A percentile compares a stretch with the other conserved stretches of the same genome.
These are phyloP conservation scores for Rhinogobius similis DNA, from an alignment of 2,113 vertebrate genomes.

Conservation along the genomic window DNA sequence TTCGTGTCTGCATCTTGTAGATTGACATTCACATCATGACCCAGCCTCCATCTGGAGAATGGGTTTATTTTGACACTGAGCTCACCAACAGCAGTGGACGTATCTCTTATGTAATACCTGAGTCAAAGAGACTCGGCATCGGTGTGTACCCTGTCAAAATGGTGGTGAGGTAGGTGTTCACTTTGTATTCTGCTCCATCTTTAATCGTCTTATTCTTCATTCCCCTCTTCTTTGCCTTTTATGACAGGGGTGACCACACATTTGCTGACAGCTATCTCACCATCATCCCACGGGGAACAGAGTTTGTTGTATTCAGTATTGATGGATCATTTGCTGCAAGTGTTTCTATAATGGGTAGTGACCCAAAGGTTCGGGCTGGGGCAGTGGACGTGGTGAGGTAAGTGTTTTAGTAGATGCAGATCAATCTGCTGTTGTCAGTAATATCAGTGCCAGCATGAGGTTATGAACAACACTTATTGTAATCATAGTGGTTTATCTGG, in stretches of 20 bases:
- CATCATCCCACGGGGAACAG: conserved; percentile 86
- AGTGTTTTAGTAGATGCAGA: conserved; percentile 19
- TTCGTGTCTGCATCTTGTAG: conserved; percentile 63
- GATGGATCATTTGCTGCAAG: conserved; percentile 98
- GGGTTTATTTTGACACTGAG: conserved; percentile 92
- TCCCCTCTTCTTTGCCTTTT: neutral
- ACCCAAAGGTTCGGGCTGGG: conserved; percentile 95
- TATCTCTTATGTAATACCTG: conserved; percentile 88
- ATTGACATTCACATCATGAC: conserved; percentile 98
- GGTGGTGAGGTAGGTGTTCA: conserved; percentile 87
- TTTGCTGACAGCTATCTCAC: conserved; percentile 95
- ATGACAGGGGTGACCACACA: conserved; percentile 91
- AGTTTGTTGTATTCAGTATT: conserved; percentile 98
- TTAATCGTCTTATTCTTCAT: neutral
- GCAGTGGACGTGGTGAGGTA: conserved; percentile 97
- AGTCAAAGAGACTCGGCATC: conserved; percentile 84
- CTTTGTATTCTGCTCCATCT: neutral
- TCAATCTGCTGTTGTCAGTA: neutral
- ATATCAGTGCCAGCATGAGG: too few species aligned
- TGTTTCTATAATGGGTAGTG: conserved; percentile 99
- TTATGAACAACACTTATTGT: too few species aligned
- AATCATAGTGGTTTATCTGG: neutral
- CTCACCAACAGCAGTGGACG: conserved; percentile 95
- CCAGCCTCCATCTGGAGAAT: conserved; percentile 93
- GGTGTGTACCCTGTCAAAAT: conserved; percentile 97